These are phyloP conservation scores for Anthonomus grandis DNA, from an alignment of 1,140 invertebrate species.

Conservation along the genomic window DNA sequence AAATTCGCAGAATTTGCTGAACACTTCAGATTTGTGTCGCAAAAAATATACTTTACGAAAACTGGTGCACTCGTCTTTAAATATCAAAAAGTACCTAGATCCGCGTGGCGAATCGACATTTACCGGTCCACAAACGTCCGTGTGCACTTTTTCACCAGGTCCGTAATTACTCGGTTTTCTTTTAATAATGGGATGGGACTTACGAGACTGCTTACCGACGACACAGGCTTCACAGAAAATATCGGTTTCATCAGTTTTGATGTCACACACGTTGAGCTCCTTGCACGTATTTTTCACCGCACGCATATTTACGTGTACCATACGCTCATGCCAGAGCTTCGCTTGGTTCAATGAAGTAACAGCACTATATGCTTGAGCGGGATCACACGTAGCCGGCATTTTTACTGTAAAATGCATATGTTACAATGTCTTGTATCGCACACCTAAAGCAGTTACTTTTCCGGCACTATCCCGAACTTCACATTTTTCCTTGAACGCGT, in stretches of 20 bases:
- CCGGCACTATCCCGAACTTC: not conserved
- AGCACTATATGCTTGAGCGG: not conserved
- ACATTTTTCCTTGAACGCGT: not conserved
- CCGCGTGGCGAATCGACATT: constrained; percentile 4
- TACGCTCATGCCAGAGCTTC: constrained; percentile 25
- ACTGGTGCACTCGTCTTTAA: constrained; percentile 13
- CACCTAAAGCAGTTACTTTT: not conserved
- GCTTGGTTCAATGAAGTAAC: no score
- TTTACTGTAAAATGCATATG: not conserved
- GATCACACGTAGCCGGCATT: constrained; percentile 1
- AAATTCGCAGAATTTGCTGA: constrained; percentile 23
- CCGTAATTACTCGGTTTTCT: not conserved
- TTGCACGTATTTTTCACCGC: not conserved
- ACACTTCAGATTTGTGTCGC: constrained; percentile 17
- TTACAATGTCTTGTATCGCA: not conserved
- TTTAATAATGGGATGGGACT: not conserved
- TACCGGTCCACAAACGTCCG: constrained; percentile 11
- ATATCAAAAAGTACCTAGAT: constrained; percentile 8
- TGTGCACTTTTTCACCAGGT: constrained; percentile 8
- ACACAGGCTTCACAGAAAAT: constrained; percentile 10
- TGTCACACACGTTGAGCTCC: not conserved
- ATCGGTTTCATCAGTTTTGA: not conserved
- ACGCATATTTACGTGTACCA: constrained; percentile 36
- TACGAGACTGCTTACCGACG: no score
- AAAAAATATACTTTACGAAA: constrained; percentile 11